phyloP scores from a whole-genome alignment of 2,797 vertebrate species.

The Sebastes ruberrimus region DNA sequence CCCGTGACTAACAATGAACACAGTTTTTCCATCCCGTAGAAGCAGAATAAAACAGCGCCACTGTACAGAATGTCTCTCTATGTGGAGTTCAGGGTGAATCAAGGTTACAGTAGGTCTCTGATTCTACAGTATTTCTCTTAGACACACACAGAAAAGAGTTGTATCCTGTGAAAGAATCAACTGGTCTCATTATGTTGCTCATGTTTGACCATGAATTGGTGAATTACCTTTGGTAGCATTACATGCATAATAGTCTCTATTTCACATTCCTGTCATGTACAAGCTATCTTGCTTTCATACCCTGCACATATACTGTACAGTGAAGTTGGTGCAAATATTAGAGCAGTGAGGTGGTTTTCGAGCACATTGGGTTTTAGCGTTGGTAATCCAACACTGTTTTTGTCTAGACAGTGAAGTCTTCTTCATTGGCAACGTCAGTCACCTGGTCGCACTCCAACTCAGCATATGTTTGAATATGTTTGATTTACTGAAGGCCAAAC shows the following conservation, averaged over 20 bases:
- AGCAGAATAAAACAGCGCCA: constrained; percentile 1
- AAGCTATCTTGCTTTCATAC: neutral
- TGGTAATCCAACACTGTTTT: neutral
- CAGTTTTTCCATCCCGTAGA: constrained; percentile 34
- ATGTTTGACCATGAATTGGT: neutral
- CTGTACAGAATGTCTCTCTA: neutral
- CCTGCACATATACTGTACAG: neutral
- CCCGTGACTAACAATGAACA: constrained; percentile 60
- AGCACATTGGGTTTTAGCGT: neutral
- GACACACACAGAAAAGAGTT: neutral
- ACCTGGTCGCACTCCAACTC: neutral
- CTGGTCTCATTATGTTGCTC: neutral
- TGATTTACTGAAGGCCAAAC: neutral
- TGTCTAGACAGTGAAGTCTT: neutral
- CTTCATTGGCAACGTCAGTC: neutral
- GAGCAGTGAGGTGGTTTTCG: neutral
- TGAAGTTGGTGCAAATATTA: neutral
- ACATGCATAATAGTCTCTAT: neutral
- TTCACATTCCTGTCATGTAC: neutral
- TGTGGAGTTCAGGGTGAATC: constrained; percentile 4
- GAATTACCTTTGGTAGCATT: neutral
- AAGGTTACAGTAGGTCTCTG: constrained; percentile 9
- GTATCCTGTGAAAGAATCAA: neutral
- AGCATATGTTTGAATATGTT: neutral
- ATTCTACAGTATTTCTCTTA: neutral